Conservation (phyloP, 1,140 invertebrate species). For the Campoletis sonorensis region DNA sequence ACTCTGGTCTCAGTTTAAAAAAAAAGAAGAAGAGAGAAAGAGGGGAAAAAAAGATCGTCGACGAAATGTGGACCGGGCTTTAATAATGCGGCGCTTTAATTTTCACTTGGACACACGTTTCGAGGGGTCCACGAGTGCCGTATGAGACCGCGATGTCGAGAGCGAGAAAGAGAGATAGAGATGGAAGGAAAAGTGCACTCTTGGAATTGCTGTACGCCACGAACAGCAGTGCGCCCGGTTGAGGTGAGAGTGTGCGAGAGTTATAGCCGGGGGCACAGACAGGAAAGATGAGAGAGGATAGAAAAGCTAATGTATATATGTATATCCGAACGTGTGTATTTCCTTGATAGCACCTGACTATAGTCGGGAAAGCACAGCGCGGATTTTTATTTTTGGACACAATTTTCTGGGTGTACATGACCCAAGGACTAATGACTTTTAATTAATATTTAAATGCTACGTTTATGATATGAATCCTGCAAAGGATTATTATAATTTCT, state of each 20-base stretch:
- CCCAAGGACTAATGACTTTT: slow-evolving; percentile 9
- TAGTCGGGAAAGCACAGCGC: too few species aligned
- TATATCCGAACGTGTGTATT: background rate
- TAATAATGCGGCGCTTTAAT: slow-evolving; percentile 46
- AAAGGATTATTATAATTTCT: background rate
- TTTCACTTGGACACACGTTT: slow-evolving; percentile 45
- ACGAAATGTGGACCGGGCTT: slow-evolving; percentile 39
- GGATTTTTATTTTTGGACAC: slow-evolving; percentile 18
- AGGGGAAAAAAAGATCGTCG: slow-evolving; percentile 4
- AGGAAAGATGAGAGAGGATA: slow-evolving; percentile 29
- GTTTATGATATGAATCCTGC: background rate
- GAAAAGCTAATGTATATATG: background rate
- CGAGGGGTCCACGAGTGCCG: slow-evolving; percentile 28
- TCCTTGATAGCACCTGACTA: too few species aligned
- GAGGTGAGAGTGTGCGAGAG: slow-evolving; percentile 33
- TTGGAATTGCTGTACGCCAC: slow-evolving; percentile 38
- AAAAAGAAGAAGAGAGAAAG: background rate
- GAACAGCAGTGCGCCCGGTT: slow-evolving; percentile 11
- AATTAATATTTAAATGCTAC: slow-evolving; percentile 5
- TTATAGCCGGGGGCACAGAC: slow-evolving; percentile 43
- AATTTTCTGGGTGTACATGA: too few species aligned
- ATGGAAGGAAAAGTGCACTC: slow-evolving; percentile 29
- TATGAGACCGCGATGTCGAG: slow-evolving; percentile 38
- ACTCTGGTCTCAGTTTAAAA: background rate
- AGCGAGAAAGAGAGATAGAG: background rate